Evolutionary conservation across 2,888 invertebrate species (phyloP).

Genomic region (Sphecodes monilicornis): DNA sequence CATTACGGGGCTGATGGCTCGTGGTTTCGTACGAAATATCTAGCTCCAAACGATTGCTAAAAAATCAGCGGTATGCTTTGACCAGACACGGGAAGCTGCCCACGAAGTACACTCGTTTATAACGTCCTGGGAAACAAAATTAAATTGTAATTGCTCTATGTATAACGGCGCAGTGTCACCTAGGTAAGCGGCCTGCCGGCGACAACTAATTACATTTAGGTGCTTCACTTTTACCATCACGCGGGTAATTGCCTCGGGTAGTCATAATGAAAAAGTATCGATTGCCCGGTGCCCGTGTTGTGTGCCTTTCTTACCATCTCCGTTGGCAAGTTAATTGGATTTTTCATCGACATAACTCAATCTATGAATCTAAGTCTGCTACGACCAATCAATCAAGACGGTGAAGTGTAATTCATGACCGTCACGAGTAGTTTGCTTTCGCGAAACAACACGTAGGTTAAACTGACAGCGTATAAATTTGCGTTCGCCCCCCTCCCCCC

Average conservation of each 20-base stretch:
- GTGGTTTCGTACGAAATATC: slow-evolving; percentile 47
- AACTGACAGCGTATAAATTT: slow-evolving; percentile 20
- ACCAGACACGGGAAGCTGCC: slow-evolving; percentile 62
- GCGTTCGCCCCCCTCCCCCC: not conserved
- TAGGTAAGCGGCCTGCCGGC: slow-evolving; percentile 72
- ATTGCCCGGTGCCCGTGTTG: slow-evolving; percentile 58
- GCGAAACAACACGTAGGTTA: not conserved
- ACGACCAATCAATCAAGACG: slow-evolving; percentile 19
- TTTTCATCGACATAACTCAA: slow-evolving; percentile 26
- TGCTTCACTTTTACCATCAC: slow-evolving; percentile 72
- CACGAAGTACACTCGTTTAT: slow-evolving; percentile 75
- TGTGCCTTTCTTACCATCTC: slow-evolving; percentile 19
- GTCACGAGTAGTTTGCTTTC: not conserved
- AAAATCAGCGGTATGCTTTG: slow-evolving; percentile 64
- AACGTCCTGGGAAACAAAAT: slow-evolving; percentile 73
- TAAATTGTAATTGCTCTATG: slow-evolving; percentile 76
- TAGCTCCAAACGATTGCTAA: slow-evolving; percentile 62
- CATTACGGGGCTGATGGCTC: not conserved
- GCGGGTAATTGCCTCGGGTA: slow-evolving; percentile 71
- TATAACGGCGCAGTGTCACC: slow-evolving; percentile 68
- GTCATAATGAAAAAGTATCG: slow-evolving; percentile 73
- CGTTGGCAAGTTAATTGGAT: slow-evolving; percentile 23
- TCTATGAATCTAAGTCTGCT: slow-evolving; percentile 36
- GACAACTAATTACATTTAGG: slow-evolving; percentile 77
- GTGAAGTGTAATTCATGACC: slow-evolving; percentile 18